Evolutionary conservation across 92 coral and sea anemone genomes (phyloP).

Genomic region (Actinostola sp.): DNA sequence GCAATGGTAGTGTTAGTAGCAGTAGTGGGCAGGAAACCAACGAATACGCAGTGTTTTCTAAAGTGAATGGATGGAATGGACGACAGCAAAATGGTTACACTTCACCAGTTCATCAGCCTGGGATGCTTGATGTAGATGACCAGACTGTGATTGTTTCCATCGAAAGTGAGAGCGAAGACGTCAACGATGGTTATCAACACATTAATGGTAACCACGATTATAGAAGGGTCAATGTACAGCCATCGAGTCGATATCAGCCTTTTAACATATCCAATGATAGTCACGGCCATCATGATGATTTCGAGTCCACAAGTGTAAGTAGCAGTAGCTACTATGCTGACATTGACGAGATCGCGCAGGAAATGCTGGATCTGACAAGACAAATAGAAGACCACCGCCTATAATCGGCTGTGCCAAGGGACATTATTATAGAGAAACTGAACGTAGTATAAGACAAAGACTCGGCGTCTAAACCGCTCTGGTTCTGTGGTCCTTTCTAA

Average conservation of each 20-base stretch:
- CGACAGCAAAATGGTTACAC: constrained; percentile 13
- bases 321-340: constrained; percentile 91
- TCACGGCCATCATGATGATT: constrained; percentile 21
- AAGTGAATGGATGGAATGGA: constrained; percentile 38
- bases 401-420: no score
- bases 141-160: constrained; percentile 1
- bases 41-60: constrained; percentile 1
- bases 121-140: neutral
- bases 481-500: no score
- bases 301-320: constrained; percentile 57
- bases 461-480: no score
- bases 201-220: neutral
- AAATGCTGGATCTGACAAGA: constrained; percentile 78
- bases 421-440: no score
- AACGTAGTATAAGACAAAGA: no score
- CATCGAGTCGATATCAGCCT: constrained; percentile 26
- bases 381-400: constrained; percentile 64
- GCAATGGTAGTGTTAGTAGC: constrained; percentile 28
- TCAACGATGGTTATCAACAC: neutral
- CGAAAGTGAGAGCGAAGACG: constrained; percentile 22
- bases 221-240: constrained; percentile 21
- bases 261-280: constrained; percentile 14
- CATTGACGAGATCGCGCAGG: constrained; percentile 83
- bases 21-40: constrained; percentile 8
- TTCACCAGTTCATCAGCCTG: neutral